These are phyloP conservation scores for Crotophaga sulcirostris DNA, from an alignment of 2,113 vertebrate species.

Conservation along the genomic window DNA sequence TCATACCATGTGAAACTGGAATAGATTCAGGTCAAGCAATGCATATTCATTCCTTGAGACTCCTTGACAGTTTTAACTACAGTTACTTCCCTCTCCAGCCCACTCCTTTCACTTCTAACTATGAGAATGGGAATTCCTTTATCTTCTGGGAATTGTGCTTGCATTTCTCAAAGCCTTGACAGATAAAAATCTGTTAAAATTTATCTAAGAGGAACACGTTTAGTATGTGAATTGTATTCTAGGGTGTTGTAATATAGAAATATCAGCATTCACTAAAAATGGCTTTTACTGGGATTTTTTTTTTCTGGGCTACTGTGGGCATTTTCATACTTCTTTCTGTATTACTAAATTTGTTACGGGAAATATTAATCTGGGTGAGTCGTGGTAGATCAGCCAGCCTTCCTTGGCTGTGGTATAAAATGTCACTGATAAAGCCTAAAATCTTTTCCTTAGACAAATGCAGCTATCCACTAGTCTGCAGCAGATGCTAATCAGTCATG, in stretches of 20 bases:
- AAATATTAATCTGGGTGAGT: background rate
- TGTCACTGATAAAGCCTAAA: background rate
- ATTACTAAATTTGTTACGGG: background rate
- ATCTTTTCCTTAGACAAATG: background rate
- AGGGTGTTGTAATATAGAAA: background rate
- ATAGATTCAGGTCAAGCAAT: slow-evolving; percentile 37
- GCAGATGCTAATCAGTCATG: background rate
- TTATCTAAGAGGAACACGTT: background rate
- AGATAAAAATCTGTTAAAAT: slow-evolving; percentile 5
- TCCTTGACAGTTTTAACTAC: slow-evolving; percentile 26
- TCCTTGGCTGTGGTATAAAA: background rate
- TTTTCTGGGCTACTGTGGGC: background rate
- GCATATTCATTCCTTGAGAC: slow-evolving; percentile 23
- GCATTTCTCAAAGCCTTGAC: background rate
- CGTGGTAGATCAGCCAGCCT: background rate
- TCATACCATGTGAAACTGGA: slow-evolving; percentile 30
- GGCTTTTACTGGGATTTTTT: background rate
- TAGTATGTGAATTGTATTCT: background rate
- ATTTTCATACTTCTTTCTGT: background rate
- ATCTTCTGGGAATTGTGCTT: background rate
- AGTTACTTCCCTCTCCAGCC: slow-evolving; percentile 39
- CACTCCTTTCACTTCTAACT: slow-evolving; percentile 30
- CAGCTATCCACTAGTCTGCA: background rate
- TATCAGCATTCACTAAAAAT: background rate
- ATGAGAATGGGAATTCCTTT: slow-evolving; percentile 36